Base-by-base conservation (phyloP, 2,113 vertebrate genomes). In the Motacilla tschutschensis region DNA sequence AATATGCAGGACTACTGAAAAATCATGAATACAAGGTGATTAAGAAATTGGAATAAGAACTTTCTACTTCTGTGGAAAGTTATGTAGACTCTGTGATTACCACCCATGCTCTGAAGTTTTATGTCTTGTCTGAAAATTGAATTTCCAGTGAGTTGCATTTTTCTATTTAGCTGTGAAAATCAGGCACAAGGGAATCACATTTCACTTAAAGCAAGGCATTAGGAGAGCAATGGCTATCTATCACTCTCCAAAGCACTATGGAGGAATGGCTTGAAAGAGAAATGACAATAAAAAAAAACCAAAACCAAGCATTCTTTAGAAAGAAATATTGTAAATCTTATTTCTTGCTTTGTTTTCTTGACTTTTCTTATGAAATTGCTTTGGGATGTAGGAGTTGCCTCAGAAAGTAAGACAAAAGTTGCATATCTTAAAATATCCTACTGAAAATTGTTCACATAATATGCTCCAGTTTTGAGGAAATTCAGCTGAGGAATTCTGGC, bases 91-190 rank as follows among this genome's bases (percentile, higher is more conserved):
- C 64, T 51, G 9, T 75, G 87, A 93, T 89, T 93, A 73, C 26
- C 40, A 83, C 28, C 18, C 40, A 73, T 76, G 31, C 55, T 66
- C 60, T 58, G 28, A 94, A 72, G 43, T 44, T 87, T 90, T 82
- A 84, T 67, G 38, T 79, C 54, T 81, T 72, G 43, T 60, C 71
- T 91, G 59, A 92, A 92, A 81, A 87, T 31, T 53, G 67, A 35
- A 84, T 89, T 93, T 85, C 76, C 72, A 89, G 50, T 79, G 67
- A 59, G 62, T 44, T 86, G 66, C 58, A 75, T 88, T 90, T 55
- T 88, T 92, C 71, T 86, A 51, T 88, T 94, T 88, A 88, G 36
- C 70, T 88, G 81, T 72, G 46, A 59, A 90, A 92, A 86, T 75
- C 63, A 83, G 65, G 36, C 78, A 90, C 62, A 72, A 88, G 75